A percentile compares a stretch with the other conserved stretches of the same genome.
Conservation (phyloP, 2,888 invertebrate genomes). For the Anaspis maculata region DNA sequence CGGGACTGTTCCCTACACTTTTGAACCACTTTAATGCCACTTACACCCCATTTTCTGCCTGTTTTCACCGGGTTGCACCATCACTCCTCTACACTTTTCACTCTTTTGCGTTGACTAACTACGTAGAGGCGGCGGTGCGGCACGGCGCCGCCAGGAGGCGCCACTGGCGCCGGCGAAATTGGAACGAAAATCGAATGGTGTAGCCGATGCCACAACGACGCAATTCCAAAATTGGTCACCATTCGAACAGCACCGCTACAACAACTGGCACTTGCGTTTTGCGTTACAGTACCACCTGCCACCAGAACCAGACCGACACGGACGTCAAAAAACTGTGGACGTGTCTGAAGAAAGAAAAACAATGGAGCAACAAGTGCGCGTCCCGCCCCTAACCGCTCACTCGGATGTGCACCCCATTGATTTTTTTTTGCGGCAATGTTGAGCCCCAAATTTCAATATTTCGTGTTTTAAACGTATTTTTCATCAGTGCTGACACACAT, state of each 20-base stretch:
- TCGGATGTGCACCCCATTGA: too few relatives aligned
- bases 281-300: not conserved
- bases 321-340: not conserved
- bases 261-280: too few relatives aligned
- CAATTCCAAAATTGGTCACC: too few relatives aligned
- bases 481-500: too few relatives aligned
- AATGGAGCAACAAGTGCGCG: slow-evolving; percentile 15
- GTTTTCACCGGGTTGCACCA: slow-evolving; percentile 35
- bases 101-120: slow-evolving; percentile 18
- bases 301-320: not conserved
- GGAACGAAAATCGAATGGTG: slow-evolving; percentile 21
- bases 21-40: slow-evolving; percentile 34
- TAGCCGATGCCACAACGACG: slow-evolving; percentile 5
- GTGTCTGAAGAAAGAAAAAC: slow-evolving; percentile 2
- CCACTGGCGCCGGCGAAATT: slow-evolving; percentile 16
- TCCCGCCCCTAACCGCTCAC: slow-evolving; percentile 13
- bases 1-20: too few relatives aligned
- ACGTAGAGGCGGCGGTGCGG: slow-evolving; percentile 27
- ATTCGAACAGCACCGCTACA: too few relatives aligned
- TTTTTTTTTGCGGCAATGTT: too few relatives aligned
- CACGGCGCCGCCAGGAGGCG: slow-evolving; percentile 17
- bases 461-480: not conserved
- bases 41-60: slow-evolving; percentile 28
- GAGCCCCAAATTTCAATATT: too few relatives aligned
- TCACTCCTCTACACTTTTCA: slow-evolving; percentile 32